phyloP scores from a whole-genome alignment of 2,888 invertebrate species.

The Torymus texanus region DNA sequence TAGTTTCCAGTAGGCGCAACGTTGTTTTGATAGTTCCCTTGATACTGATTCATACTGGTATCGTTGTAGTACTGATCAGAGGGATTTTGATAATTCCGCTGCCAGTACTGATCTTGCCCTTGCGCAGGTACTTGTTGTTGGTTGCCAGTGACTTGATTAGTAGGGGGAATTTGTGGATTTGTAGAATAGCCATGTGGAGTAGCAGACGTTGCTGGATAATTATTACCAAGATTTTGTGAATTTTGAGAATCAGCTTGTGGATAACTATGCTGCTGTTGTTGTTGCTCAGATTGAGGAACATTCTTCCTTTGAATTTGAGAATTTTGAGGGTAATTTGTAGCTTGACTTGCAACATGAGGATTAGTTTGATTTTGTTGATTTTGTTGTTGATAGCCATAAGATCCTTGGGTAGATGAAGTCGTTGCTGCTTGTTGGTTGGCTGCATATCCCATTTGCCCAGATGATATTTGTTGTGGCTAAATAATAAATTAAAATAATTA shows the following conservation, averaged over 20 bases:
- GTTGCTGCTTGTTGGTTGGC: slow-evolving; percentile 58
- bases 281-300: slow-evolving; percentile 45
- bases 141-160: slow-evolving; percentile 59
- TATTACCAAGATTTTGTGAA: slow-evolving; percentile 55
- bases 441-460: slow-evolving; percentile 57
- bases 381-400: slow-evolving; percentile 57
- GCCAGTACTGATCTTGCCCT: slow-evolving; percentile 70
- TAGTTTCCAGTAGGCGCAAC: slow-evolving; percentile 58
- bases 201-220: slow-evolving; percentile 60
- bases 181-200: slow-evolving; percentile 63
- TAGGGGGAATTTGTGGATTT: slow-evolving; percentile 54
- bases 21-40: slow-evolving; percentile 70
- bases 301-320: slow-evolving; percentile 58
- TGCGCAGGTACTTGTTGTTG: slow-evolving; percentile 57
- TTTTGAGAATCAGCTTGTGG: slow-evolving; percentile 62
- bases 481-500: slow-evolving; percentile 1
- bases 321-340: slow-evolving; percentile 61
- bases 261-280: slow-evolving; percentile 58
- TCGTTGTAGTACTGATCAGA: slow-evolving; percentile 69
- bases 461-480: slow-evolving; percentile 37
- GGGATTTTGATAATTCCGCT: slow-evolving; percentile 74
- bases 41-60: slow-evolving; percentile 74
- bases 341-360: slow-evolving; percentile 58
- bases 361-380: slow-evolving; percentile 58
- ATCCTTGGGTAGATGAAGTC: slow-evolving; percentile 45